Conservation (phyloP, 1,140 invertebrate genomes). For the Venturia canescens region DNA sequence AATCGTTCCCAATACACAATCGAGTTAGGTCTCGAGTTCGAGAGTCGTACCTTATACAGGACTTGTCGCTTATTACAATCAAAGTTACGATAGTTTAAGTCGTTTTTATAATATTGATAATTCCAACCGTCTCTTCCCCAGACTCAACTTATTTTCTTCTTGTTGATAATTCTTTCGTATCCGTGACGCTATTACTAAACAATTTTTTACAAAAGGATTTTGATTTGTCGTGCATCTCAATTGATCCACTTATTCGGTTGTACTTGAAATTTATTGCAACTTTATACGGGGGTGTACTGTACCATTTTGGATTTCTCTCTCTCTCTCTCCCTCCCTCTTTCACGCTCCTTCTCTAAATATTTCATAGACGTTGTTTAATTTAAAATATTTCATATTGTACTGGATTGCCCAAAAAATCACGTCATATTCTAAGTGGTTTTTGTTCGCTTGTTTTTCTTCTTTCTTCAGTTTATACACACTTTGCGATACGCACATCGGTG, state of each 20-base stretch:
- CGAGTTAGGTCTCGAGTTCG: background rate
- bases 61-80: background rate
- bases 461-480: conserved; percentile 51
- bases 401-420: conserved; percentile 69
- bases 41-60: conserved; percentile 46
- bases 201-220: conserved; percentile 63
- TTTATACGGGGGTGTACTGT: conserved; percentile 37
- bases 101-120: background rate
- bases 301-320: conserved; percentile 16
- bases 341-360: background rate
- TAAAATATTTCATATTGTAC: conserved; percentile 55
- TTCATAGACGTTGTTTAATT: conserved; percentile 43
- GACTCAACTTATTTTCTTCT: conserved; percentile 42
- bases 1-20: background rate
- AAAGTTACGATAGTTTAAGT: background rate
- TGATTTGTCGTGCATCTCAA: conserved; percentile 64
- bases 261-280: conserved; percentile 68
- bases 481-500: conserved; percentile 57
- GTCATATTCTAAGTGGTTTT: conserved; percentile 48
- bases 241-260: conserved; percentile 63
- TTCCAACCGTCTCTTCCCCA: background rate
- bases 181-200: conserved; percentile 44
- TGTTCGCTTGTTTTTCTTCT: conserved; percentile 25
- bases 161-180: conserved; percentile 59
- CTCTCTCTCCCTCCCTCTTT: conserved; percentile 28